Evolutionary conservation across 2,888 invertebrate genomes (phyloP).

Genomic region (Physocephala rufipes): DNA sequence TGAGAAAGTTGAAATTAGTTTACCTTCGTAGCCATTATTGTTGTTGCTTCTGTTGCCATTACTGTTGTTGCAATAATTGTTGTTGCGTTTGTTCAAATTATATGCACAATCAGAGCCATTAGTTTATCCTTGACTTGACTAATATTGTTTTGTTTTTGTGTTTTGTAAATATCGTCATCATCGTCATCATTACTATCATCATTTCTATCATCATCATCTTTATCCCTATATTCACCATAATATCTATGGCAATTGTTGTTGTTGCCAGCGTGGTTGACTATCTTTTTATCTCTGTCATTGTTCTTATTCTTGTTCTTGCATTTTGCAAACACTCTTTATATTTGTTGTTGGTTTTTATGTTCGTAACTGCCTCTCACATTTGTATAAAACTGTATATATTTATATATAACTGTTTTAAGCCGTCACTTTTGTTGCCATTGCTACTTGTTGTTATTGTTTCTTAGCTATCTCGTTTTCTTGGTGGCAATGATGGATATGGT

Average conservation of each 20-base stretch:
- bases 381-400: too few species aligned
- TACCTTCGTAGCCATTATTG: constrained; percentile 6
- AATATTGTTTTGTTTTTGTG: not conserved
- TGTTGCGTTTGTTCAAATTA: not conserved
- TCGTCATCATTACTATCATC: constrained; percentile 10
- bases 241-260: too few species aligned
- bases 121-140: not conserved
- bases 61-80: not conserved
- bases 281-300: too few species aligned
- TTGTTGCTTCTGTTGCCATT: not conserved
- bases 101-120: not conserved
- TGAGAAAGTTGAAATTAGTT: too few species aligned
- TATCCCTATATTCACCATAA: constrained; percentile 12
- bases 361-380: constrained; percentile 11
- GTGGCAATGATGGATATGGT: constrained; percentile 4
- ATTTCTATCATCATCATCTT: constrained; percentile 20
- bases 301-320: not conserved
- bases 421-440: constrained; percentile 5
- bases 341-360: constrained; percentile 8
- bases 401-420: too few species aligned
- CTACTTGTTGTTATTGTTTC: constrained; percentile 21
- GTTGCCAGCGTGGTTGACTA: too few species aligned
- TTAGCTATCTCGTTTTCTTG: not conserved
- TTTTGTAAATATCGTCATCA: constrained; percentile 1
- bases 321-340: not conserved